Percentiles rank a stretch among this genome's conserved stretches.
Evolutionary conservation across 2,113 vertebrate species (phyloP).

Genomic region (Malurus melanocephalus): DNA sequence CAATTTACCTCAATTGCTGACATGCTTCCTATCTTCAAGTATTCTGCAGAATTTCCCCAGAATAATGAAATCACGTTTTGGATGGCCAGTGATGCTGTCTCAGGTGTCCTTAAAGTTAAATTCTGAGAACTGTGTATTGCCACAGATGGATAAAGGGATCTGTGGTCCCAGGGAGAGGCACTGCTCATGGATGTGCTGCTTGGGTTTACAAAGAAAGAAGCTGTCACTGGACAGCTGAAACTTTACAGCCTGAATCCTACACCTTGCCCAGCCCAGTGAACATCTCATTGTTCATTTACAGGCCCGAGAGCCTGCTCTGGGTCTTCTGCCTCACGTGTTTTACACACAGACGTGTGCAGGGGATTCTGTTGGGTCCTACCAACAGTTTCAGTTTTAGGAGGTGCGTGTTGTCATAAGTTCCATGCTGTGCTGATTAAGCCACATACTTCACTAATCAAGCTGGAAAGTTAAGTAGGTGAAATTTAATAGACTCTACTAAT

Average conservation of each 20-base stretch:
- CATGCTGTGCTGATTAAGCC: conserved; percentile 68
- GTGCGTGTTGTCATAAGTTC: conserved; percentile 38
- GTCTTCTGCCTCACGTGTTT: neutral
- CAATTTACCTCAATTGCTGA: neutral
- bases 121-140: neutral
- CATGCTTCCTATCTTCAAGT: neutral
- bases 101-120: neutral
- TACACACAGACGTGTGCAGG: neutral
- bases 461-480: conserved; percentile 68
- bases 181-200: neutral
- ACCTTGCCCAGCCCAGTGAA: neutral
- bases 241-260: neutral
- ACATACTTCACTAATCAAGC: conserved; percentile 72
- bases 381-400: conserved; percentile 44
- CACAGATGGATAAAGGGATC: neutral
- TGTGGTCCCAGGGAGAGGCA: neutral
- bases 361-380: conserved; percentile 15
- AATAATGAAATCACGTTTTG: neutral
- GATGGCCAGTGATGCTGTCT: neutral
- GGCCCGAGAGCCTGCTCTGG: neutral
- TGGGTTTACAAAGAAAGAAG: neutral
- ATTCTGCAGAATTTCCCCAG: neutral
- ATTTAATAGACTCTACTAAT: conserved; percentile 69
- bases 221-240: neutral
- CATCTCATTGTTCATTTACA: neutral